These are phyloP conservation scores for Mythimna vitellina DNA, from an alignment of 2,888 invertebrate species.

Conservation along the genomic window DNA sequence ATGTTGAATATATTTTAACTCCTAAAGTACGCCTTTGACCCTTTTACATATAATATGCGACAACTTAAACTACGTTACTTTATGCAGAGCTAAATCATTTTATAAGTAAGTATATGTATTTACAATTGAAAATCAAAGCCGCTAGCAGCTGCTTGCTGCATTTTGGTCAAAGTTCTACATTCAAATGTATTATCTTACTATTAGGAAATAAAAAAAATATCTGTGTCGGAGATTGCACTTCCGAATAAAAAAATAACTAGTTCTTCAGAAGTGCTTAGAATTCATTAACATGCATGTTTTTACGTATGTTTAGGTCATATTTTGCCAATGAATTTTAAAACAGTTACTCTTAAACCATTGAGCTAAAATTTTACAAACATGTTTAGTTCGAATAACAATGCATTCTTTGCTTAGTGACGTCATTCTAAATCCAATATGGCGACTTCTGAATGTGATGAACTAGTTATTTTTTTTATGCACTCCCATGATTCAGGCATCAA, in stretches of 20 bases:
- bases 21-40: slow-evolving; percentile 44
- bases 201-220: neutral
- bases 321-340: too few species aligned
- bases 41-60: slow-evolving; percentile 38
- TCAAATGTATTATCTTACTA: neutral
- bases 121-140: slow-evolving; percentile 54
- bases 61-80: slow-evolving; percentile 61
- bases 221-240: neutral
- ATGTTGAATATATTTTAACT: slow-evolving; percentile 15
- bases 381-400: too few species aligned
- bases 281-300: too few species aligned
- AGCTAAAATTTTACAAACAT: too few species aligned
- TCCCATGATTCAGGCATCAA: too few species aligned
- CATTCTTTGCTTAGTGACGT: too few species aligned
- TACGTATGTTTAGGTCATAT: too few species aligned
- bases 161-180: slow-evolving; percentile 4
- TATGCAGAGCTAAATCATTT: slow-evolving; percentile 48
- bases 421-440: too few species aligned
- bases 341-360: too few species aligned
- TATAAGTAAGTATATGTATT: slow-evolving; percentile 47
- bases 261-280: neutral
- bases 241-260: neutral
- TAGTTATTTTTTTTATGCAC: too few species aligned
- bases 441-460: too few species aligned
- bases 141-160: slow-evolving; percentile 9